Base-by-base conservation (phyloP, 2,113 vertebrate genomes). In the Callocephalon fimbriatum region DNA sequence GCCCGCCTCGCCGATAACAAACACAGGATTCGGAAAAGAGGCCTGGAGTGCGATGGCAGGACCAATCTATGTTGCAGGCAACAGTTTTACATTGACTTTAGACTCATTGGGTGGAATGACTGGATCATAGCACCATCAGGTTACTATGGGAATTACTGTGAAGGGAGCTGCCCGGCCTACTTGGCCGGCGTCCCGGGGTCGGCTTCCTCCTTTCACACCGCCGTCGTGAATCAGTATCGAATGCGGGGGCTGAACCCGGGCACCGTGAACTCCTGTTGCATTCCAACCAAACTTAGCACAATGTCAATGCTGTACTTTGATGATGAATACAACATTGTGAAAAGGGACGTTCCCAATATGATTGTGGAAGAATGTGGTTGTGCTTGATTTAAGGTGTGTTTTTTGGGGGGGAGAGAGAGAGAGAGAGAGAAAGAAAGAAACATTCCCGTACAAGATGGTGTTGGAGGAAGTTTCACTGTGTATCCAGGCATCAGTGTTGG, bases 291-390 rank as follows among this genome's bases (percentile, higher is more conserved):
- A 97, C 99, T 99, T 97, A 99, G 99, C 98, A 99, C 99, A 92
- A 99, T 99, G 99, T 99, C 99, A 96, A 99, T 99, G 99, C 99
- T 99, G 89, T 99, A 99, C 98, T 99, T 99, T n/a, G 99, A 99
- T 27, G 99, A 99, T 40, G 99, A 99, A 96, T 99, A 99, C 98
- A 99, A 99, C 98, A 99, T 99, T 42, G 99, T 99, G 91, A 99
- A 99, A 98, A 98, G 99, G 94, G 99, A 99, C 23, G 99, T 99
- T 95, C 99, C 99, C 98, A 99, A 99, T 98, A 99, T 99, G 99
- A 99, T 99, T 32, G 99, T 99, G 98, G 99, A 99, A 98, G 99
- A 99, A 98, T 99, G 99, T 35, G 99, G 99, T 96, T 99, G 99
- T 12, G 99, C 99, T 92, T 99, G 99, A 99, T 91, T 35, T 66